These are phyloP conservation scores for Callaeas wilsoni DNA, from an alignment of 2,113 vertebrate species.

Conservation along the genomic window DNA sequence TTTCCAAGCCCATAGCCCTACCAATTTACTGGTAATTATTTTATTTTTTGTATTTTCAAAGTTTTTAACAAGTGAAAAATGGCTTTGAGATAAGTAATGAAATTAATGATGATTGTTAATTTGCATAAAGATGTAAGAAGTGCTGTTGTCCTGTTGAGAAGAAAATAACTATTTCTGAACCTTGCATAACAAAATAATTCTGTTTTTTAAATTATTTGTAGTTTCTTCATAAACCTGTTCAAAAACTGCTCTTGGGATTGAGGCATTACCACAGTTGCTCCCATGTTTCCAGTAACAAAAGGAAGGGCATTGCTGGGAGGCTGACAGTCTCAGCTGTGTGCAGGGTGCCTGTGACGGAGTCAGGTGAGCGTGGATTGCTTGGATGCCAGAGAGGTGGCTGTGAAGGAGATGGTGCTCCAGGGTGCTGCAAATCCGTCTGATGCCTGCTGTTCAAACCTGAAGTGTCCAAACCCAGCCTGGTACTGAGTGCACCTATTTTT, in stretches of 20 bases:
- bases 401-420: background rate
- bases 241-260: background rate
- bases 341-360: background rate
- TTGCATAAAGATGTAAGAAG: background rate
- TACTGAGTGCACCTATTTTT: background rate
- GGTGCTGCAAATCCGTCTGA: background rate
- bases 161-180: background rate
- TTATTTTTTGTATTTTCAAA: background rate
- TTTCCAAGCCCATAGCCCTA: background rate
- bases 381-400: background rate
- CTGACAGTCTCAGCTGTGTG: background rate
- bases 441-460: background rate
- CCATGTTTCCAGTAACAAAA: background rate
- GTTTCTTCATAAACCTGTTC: background rate
- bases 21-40: background rate
- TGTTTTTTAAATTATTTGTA: background rate
- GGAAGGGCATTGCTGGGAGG: background rate
- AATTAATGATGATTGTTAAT: background rate
- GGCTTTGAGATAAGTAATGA: background rate
- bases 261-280: background rate
- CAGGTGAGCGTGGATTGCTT: background rate
- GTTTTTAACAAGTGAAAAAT: background rate
- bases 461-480: background rate
- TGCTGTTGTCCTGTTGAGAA: background rate
- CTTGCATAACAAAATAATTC: background rate